Evolutionary conservation across 2,113 vertebrate species (phyloP).

Genomic region (Pitta sordida): DNA sequence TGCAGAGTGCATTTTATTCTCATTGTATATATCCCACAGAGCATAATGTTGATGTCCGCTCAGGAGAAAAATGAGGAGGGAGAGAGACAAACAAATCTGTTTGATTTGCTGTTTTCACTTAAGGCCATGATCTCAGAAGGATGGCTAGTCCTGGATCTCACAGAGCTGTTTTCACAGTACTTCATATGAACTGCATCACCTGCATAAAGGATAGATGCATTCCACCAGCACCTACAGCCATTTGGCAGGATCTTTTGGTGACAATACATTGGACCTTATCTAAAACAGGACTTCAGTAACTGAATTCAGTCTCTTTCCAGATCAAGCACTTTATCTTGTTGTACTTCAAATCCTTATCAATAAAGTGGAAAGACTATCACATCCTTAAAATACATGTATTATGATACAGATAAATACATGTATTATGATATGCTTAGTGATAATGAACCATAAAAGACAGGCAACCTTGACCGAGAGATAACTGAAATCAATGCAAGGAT

Average conservation of each 20-base stretch:
- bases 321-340: neutral
- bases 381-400: neutral
- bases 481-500: constrained; percentile 21
- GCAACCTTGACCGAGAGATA: constrained; percentile 1
- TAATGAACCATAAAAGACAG: constrained; percentile 16
- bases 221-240: neutral
- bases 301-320: neutral
- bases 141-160: neutral
- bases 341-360: neutral
- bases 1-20: neutral
- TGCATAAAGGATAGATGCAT: neutral
- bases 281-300: neutral
- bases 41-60: neutral
- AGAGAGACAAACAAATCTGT: neutral
- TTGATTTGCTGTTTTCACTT: neutral
- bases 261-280: neutral
- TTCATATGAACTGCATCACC: neutral
- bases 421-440: neutral
- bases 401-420: neutral
- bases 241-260: neutral
- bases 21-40: neutral
- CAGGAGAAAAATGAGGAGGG: neutral
- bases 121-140: neutral
- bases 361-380: neutral
- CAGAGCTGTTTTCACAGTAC: neutral